Base-by-base conservation (phyloP, 2,888 invertebrate species). In the Nomada fabriciana region DNA sequence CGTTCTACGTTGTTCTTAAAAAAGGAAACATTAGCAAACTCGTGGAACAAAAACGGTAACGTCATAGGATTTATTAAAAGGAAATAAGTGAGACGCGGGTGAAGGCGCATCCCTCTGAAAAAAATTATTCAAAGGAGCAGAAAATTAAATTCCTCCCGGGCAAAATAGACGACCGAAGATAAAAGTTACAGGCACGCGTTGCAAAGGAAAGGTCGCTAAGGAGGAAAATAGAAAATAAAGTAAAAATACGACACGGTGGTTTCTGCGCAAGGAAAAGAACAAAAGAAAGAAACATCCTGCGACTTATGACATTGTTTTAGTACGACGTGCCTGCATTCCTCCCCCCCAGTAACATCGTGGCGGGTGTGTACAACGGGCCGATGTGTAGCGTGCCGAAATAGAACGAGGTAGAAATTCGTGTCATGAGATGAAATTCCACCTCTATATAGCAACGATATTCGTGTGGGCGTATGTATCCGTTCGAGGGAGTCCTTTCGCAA, bases 341-440 rank as follows among this genome's bases (percentile, higher is more conserved):
- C 53, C 29, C 25, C 5, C 18, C 36, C 2, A 2, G n/a, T 25
- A 42, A 80, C 76, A 36, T 4, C n/a, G 15, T 20, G 29, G 55
- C 18, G 59, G 63, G 61, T 25, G 74, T 65, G 72, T 50, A 67
- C 74, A 78, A 80, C 80, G 25, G 50, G 47, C 36, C 55, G 63
- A 64, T 43, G 68, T 60, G 60, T 52, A 53, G 29, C 72, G 76
- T 50, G 83, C 76, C 63, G 65, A 55, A 80, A 84, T 67, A 73
- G 81, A 79, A 80, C 65, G 69, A 57, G 71, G 68, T 65, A 60
- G 75, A 73, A 85, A 83, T 86, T 86, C 76, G 74, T 78, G 77
- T 71, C 55, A 47, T 36, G 71, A 59, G 69, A 80, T 77, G 81
- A 76, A 79, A 88, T 87, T 87, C 80, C 63, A 67, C 50, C 55